Base-by-base conservation (phyloP, 2,888 invertebrate species). In the Zaprionus bogoriensis region DNA sequence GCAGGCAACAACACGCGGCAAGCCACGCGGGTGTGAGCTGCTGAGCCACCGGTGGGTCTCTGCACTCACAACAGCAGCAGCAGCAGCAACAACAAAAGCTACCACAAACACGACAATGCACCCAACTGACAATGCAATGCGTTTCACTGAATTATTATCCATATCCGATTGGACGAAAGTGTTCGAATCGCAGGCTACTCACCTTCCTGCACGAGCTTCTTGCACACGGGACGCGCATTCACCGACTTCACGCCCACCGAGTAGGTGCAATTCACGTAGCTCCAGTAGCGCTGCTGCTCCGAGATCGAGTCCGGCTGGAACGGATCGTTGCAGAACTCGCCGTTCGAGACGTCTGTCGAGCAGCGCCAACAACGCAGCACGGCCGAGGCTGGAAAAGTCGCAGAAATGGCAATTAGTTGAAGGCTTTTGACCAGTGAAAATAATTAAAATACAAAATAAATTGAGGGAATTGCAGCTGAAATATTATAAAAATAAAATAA, bases 341-440 rank as follows among this genome's bases (percentile, higher is more conserved):
- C 94, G 79, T 93, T 91, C 3, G 90, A 89, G 20, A 91, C 89
- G 79, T 95, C 94, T 2, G 95, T 95, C 0, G 95, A 93, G 82
- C 96, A 96, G 7, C 94, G 93, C 95, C 95, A 96, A 88, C 96
- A 96, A 78, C 93, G 92, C 6, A 96, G 90, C 3, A 94, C 92
- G 63, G 92, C 92, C 76, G 94, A 95, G 93, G 92, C 80, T 93
- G 92, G 66, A 82, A 32, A 32, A 32, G 3, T 9, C n/a, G n/a
- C n/a, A n/a, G n/a, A n/a, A n/a, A n/a, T n/a, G n/a, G n/a, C n/a
- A n/a, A n/a, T n/a, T n/a, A n/a, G n/a, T n/a, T n/a, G n/a, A n/a
- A n/a, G n/a, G n/a, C n/a, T n/a, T n/a, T n/a, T n/a, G n/a, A n/a
- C n/a, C n/a, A n/a, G n/a, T n/a, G n/a, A n/a, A n/a, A n/a, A n/a